Evolutionary conservation across 2,797 vertebrate species (phyloP), one percentile per base, ranked within the genome.

Genomic region (Chelidonichthys spinosus): DNA sequence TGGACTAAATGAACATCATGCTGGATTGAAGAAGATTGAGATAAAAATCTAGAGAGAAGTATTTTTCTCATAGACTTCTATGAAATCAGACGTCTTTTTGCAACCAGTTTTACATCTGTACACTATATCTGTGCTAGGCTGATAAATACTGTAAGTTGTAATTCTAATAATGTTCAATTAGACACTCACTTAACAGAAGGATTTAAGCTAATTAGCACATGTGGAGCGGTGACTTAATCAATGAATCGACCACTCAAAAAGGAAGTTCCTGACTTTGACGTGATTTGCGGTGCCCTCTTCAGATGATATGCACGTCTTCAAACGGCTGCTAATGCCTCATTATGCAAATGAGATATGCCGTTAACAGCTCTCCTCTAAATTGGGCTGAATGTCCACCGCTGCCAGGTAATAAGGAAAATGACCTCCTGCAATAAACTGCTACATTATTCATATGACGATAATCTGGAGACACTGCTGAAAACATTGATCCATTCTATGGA

Each of bases 271-370:
- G 37, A 2, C 35, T 0, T 3, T 17, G 32, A 39, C 50, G 7
- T 42, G 44, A 69, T 50, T 37, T 7, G 39, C 10, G 2, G 46
- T 2, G n/a, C 1, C 5, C 7, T 7, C 13, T 37, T 72, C 17
- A 52, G 17, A 54, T 18, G 1, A 5, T 60, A 44, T n/a, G 18
- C 39, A 80, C 3, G 3, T 59, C 15, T 36, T 43, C 63, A 63
- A 63, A 58, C 53, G 43, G 49, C 58, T 53, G 65, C 47, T 14
- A 39, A 40, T 2, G 18, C 15, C 25, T 72, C 71, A 11, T 77
- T 63, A 69, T 72, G 0, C 33, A 77, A 81, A 83, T 54, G 0
- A 69, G 7, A 53, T 17, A 13, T 0, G 37, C 17, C 33, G 47
- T 14, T 50, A 63, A 18, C 7, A 25, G 17, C 0, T 43, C 18